Base-by-base conservation (phyloP, 2,888 invertebrate genomes). In the Xanthorhoe spadicearia region DNA sequence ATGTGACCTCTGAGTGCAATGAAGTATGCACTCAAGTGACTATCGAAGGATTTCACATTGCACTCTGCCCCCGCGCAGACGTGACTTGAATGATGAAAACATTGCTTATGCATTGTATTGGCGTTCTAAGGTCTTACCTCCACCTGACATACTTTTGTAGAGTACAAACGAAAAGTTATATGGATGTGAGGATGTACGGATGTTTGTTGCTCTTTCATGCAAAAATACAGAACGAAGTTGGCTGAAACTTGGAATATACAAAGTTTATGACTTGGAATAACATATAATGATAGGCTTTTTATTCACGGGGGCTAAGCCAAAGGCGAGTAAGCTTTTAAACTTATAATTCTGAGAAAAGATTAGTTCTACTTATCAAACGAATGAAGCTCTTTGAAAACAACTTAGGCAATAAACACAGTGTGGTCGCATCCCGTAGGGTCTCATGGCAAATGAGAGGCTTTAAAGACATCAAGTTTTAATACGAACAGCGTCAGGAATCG, bases 21-120 rank as follows among this genome's bases (percentile, higher is more conserved):
- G 51, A 38, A 38, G 19, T 49, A 48, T 57, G 50, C 19, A 58
- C n/a, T 48, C 17, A 49, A 35, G 48, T 49, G 6, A 3, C 38
- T n/a, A 10, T 23, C n/a, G 48, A 48, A 57, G 13, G 35, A 58
- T 59, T 51, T 15, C 51, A 59, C 56, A 46, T 50, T 66, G 68
- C 66, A 64, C 66, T 68, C 59, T 70, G 68, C 69, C 64, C 66
- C 51, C 55, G 35, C 28, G 52, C 50, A 9, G 55, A 61, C 61
- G 66, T 66, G 66, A 61, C 62, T 56, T 50, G 50, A 61, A 56
- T 62, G 61, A 54, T 62, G 54, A 64, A 60, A 57, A 68, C 49
- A 54, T 56, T 60, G 59, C 50, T 62, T 58, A 60, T 38, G 55
- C 48, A 67, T 64, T 67, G 59, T 64, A 13, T 49, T 15, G 9